These are phyloP conservation scores for Ferrisia virgata DNA, from an alignment of 2,888 invertebrate genomes.

Conservation along the genomic window DNA sequence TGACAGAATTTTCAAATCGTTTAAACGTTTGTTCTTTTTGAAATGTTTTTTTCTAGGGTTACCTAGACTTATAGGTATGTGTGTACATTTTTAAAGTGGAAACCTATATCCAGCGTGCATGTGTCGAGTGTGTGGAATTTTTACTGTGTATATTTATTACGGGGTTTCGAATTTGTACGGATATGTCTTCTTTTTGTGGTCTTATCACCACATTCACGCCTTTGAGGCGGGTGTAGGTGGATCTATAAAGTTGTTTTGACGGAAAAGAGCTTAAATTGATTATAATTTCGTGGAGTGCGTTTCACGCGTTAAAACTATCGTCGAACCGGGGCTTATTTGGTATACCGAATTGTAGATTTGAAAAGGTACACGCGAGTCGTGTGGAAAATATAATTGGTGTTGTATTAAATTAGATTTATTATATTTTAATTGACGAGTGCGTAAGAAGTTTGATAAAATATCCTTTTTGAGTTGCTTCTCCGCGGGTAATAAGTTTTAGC, in stretches of 20 bases:
- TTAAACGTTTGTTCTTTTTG: not conserved
- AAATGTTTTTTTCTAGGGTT: not conserved
- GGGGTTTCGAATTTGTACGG: not conserved
- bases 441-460: too few species aligned
- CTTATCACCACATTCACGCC: not conserved
- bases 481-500: too few species aligned
- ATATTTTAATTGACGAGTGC: not conserved
- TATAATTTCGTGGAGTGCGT: not conserved
- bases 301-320: not conserved
- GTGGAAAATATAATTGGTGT: not conserved
- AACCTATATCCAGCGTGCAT: too few species aligned
- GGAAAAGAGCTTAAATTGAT: conserved; percentile 7
- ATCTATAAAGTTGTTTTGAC: not conserved
- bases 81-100: not conserved
- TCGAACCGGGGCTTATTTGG: not conserved
- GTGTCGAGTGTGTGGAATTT: conserved; percentile 14
- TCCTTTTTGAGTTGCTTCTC: too few species aligned
- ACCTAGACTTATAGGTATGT: not conserved
- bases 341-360: not conserved
- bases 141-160: not conserved
- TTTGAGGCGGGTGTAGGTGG: not conserved
- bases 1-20: conserved; percentile 38
- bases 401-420: not conserved
- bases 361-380: not conserved
- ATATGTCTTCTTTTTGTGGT: conserved; percentile 17